Evolutionary conservation across 2,797 vertebrate genomes (phyloP).

Genomic region (Ambastaia sidthimunki): DNA sequence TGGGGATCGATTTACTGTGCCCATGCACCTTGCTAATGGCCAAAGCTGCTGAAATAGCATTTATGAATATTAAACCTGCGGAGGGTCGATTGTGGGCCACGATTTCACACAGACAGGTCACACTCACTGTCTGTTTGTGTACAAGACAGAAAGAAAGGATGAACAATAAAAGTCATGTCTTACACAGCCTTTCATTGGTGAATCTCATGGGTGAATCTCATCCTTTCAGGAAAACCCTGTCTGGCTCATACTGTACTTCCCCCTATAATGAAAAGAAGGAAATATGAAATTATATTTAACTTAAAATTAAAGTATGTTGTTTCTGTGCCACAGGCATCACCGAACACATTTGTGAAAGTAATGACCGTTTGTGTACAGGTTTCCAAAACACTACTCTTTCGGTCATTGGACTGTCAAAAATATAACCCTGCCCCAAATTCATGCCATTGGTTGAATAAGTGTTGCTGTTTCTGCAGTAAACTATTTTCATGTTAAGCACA

Average conservation of each 20-base stretch:
- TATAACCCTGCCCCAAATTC: too few species aligned
- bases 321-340: too few species aligned
- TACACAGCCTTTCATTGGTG: neutral
- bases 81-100: constrained; percentile 81
- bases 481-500: too few species aligned
- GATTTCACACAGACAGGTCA: constrained; percentile 23
- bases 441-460: too few species aligned
- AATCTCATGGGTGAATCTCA: neutral
- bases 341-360: too few species aligned
- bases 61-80: constrained; percentile 94
- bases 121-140: constrained; percentile 43
- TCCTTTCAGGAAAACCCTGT: neutral
- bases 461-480: too few species aligned
- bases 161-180: neutral
- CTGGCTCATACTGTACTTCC: neutral
- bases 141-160: neutral
- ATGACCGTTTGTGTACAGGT: too few species aligned
- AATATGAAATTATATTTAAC: neutral
- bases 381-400: too few species aligned
- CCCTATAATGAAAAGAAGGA: neutral
- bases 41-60: constrained; percentile 87
- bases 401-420: too few species aligned
- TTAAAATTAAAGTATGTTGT: too few species aligned
- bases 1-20: constrained; percentile 90
- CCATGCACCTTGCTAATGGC: constrained; percentile 81